These are phyloP conservation scores for Calosoma granatense DNA, from an alignment of 1,140 invertebrate genomes.

Conservation along the genomic window DNA sequence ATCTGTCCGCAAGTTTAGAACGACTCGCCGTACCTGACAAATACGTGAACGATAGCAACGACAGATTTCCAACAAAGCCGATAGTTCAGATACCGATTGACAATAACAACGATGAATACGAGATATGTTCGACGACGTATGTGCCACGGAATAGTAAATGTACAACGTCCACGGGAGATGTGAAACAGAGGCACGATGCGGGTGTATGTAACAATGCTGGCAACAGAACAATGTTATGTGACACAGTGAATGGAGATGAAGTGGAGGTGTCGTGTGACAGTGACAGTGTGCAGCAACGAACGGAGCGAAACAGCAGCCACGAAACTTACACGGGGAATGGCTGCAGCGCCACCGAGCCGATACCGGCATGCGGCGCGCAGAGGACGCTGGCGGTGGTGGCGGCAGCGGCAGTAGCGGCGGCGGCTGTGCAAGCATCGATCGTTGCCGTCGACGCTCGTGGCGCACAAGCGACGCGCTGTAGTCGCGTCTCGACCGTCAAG, in stretches of 20 bases:
- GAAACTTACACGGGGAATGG: neutral
- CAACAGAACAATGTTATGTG: too few relatives aligned
- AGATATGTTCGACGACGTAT: too few relatives aligned
- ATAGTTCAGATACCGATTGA: too few relatives aligned
- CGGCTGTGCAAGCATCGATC: slow-evolving; percentile 25
- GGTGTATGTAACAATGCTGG: too few relatives aligned
- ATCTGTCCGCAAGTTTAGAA: too few relatives aligned
- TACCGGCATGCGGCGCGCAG: neutral
- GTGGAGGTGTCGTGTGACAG: slow-evolving; percentile 10
- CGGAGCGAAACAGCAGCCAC: too few relatives aligned
- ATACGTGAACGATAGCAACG: too few relatives aligned
- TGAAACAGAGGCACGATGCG: neutral
- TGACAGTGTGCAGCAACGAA: slow-evolving; percentile 1
- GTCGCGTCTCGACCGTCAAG: slow-evolving; percentile 28
- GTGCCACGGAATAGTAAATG: neutral
- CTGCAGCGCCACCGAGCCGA: neutral
- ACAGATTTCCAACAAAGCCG: too few relatives aligned
- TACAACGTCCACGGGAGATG: neutral
- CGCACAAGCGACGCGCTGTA: slow-evolving; percentile 30
- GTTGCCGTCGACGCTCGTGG: slow-evolving; percentile 19
- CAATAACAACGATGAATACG: too few relatives aligned
- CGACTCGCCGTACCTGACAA: too few relatives aligned
- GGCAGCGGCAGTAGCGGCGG: neutral
- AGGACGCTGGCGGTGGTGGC: neutral
- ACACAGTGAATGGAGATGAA: too few relatives aligned